Evolutionary conservation across 2,888 invertebrate genomes (phyloP).

Genomic region (Theristus sp.): DNA sequence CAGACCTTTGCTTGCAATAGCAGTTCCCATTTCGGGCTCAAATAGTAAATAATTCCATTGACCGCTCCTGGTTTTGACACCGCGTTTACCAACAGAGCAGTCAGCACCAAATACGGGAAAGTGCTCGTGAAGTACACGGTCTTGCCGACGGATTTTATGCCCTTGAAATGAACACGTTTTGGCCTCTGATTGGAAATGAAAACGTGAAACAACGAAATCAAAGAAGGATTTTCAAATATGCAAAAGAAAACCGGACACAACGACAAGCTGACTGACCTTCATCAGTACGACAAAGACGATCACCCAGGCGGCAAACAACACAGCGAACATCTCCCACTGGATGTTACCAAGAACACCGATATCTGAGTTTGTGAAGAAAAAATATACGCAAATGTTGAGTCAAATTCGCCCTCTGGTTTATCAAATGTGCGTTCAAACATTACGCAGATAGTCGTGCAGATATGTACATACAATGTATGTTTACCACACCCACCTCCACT

Average conservation of each 20-base stretch:
- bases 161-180: not conserved
- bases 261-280: slow-evolving; percentile 1
- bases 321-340: slow-evolving; percentile 6
- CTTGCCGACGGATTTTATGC: slow-evolving; percentile 9
- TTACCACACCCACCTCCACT: not conserved
- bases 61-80: slow-evolving; percentile 19
- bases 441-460: too few species aligned
- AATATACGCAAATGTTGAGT: too few species aligned
- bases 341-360: slow-evolving; percentile 4
- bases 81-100: slow-evolving; percentile 6
- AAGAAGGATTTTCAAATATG: too few species aligned
- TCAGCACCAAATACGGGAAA: slow-evolving; percentile 9
- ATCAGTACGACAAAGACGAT: slow-evolving; percentile 10
- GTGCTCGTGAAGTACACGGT: slow-evolving; percentile 10
- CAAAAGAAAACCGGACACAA: too few species aligned
- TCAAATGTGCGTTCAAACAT: too few species aligned
- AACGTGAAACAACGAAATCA: not conserved
- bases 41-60: slow-evolving; percentile 19
- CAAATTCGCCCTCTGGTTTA: too few species aligned
- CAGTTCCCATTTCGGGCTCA: slow-evolving; percentile 19
- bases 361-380: too few species aligned
- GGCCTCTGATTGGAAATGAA: not conserved
- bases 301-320: slow-evolving; percentile 7
- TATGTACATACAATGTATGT: too few species aligned
- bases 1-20: slow-evolving; percentile 14